A percentile compares a stretch with the other conserved stretches of the same genome.
These are phyloP conservation scores for Ophioninae sp. DNA, from an alignment of 2,888 invertebrate species.

Conservation along the genomic window DNA sequence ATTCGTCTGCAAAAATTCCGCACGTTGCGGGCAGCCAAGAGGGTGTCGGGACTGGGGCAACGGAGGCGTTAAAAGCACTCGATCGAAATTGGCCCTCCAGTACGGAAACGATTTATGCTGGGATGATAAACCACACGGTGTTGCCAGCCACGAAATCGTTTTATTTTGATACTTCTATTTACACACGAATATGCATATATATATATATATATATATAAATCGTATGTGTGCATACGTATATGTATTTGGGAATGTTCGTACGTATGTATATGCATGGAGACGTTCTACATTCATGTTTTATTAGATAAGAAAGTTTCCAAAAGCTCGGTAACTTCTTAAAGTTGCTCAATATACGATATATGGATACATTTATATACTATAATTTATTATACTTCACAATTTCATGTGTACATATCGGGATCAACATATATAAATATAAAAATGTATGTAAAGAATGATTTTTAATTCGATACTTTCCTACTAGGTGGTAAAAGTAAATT, in stretches of 20 bases:
- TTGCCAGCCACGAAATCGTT: conserved; percentile 35
- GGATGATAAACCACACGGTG: conserved; percentile 49
- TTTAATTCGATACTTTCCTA: no score
- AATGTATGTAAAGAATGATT: no score
- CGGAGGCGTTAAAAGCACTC: conserved; percentile 49
- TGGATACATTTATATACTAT: background rate
- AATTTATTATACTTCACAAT: background rate
- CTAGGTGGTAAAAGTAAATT: no score
- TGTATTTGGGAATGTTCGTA: background rate
- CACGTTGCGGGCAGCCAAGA: conserved; percentile 24
- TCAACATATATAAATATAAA: no score
- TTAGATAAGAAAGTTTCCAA: conserved; percentile 52
- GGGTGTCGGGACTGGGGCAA: conserved; percentile 27
- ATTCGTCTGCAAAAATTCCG: conserved; percentile 20
- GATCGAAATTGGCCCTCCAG: conserved; percentile 46
- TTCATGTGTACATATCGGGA: background rate
- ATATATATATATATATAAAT: background rate
- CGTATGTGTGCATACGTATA: no score
- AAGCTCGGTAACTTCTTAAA: conserved; percentile 33
- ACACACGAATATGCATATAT: background rate
- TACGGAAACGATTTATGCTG: conserved; percentile 51
- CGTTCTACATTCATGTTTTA: conserved; percentile 53
- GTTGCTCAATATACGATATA: background rate
- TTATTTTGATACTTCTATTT: conserved; percentile 28
- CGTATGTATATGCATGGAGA: background rate